Percentiles rank a stretch among this genome's conserved stretches.
Evolutionary conservation across 1,140 invertebrate genomes (phyloP).

Genomic region (Pseudobourletiella spinata): DNA sequence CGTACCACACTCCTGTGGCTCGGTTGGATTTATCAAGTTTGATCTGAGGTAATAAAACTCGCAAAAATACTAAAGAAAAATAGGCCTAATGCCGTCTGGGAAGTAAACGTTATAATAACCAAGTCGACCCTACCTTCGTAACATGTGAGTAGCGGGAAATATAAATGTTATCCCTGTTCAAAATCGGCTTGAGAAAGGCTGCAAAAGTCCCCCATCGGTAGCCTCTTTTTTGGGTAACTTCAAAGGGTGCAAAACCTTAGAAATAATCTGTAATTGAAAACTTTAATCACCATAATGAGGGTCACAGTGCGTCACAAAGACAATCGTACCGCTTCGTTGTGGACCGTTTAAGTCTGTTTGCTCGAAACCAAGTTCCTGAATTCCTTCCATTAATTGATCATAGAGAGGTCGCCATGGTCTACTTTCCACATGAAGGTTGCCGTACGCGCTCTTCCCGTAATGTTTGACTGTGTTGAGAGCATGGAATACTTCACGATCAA

Average conservation of each 20-base stretch:
- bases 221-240: slow-evolving; percentile 23
- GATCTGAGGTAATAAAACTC: no score
- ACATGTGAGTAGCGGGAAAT: slow-evolving; percentile 23
- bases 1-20: slow-evolving; percentile 54
- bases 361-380: slow-evolving; percentile 45
- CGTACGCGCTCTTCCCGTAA: slow-evolving; percentile 20
- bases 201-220: slow-evolving; percentile 14
- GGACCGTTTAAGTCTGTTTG: slow-evolving; percentile 47
- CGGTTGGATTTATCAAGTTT: slow-evolving; percentile 21
- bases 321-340: slow-evolving; percentile 26
- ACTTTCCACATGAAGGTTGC: slow-evolving; percentile 18
- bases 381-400: slow-evolving; percentile 46
- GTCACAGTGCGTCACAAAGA: no score
- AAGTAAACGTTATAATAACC: no score
- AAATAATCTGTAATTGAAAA: no score
- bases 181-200: slow-evolving; percentile 17
- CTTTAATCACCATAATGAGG: no score
- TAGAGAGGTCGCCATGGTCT: slow-evolving; percentile 30
- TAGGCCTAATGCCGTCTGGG: no score
- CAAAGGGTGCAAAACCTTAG: not conserved
- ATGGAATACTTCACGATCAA: no score
- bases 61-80: no score
- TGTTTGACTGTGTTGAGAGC: slow-evolving; percentile 27
- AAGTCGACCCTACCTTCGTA: slow-evolving; percentile 29
- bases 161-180: slow-evolving; percentile 13